phyloP scores from a whole-genome alignment of 1,140 invertebrate species.

The Conus betulinus region DNA sequence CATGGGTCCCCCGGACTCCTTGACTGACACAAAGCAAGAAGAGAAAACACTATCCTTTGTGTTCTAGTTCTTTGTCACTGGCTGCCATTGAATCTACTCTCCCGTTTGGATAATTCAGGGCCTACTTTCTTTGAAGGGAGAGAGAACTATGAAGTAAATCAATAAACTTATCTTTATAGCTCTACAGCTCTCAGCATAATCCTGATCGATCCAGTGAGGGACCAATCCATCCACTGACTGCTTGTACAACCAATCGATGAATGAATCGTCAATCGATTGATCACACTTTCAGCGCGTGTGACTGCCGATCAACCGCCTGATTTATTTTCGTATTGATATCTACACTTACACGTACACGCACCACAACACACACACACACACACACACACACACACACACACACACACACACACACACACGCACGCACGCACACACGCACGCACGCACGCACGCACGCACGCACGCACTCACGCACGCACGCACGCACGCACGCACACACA shows the following conservation, averaged over 20 bases:
- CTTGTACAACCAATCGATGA: no score
- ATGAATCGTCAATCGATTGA: no score
- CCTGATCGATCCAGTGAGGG: no score
- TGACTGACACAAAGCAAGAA: background rate
- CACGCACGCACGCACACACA: slow-evolving; percentile 15
- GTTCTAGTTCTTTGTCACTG: background rate
- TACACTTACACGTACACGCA: background rate
- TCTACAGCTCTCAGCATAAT: no score
- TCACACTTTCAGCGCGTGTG: no score
- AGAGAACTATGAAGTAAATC: no score
- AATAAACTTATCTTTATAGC: no score
- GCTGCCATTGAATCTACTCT: background rate
- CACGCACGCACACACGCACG: background rate
- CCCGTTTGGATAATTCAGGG: no score
- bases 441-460: background rate
- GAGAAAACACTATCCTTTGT: background rate
- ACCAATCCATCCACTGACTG: no score
- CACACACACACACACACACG: slow-evolving; percentile 1
- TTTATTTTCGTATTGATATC: no score
- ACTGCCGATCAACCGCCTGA: no score
- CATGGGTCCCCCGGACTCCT: background rate
- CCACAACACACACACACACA: slow-evolving; percentile 8
- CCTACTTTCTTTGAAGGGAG: no score
- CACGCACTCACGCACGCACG: background rate
- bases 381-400: slow-evolving; percentile 11